Base-by-base conservation (phyloP, 2,113 vertebrate genomes). In the Corythaeola cristata region DNA sequence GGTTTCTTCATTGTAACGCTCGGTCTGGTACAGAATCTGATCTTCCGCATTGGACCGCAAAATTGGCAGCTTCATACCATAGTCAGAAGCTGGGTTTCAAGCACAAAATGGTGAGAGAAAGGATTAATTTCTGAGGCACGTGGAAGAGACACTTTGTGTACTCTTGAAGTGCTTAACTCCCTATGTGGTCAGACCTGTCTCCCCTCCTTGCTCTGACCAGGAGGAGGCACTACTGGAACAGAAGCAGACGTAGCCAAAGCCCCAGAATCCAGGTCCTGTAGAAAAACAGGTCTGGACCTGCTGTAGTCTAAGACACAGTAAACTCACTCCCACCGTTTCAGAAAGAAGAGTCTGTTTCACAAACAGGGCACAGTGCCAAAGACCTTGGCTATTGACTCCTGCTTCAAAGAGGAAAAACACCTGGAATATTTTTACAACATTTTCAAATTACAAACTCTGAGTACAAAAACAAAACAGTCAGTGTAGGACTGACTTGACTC, bases 1-100 rank as follows among this genome's bases (percentile, higher is more conserved):
- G 18, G 98, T 99, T 95, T 99, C 99, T 96, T 99, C 99, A 2
- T 99, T 99, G 98, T 99, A 99, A 72, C 99, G 98, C 94, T 99
- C 99, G 0, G 99, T 99, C 97, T 99, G 99, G 96, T 99, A 99
- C 11, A 99, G 98, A 76, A 99, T 97, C 98, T 99, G 99, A 96
- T 99, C 99, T 55, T 99, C 99, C 0, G 98, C 98, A 33, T 98
- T 99, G 95, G 99, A 99, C 52, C 99, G 98, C 89, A 99, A 97
- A 92, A 99, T 99, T 3, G 99, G 99, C 94, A 99, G 97, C 39
- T 99, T 99, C 98, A 99, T 98, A 24, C 99, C 99, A 15, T 99
- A 99, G 98, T 99, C 99, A 50, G 99, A 99, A 26, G 99, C 99
- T 99, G 75, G 3, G 74, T 89, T 85, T 78, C 5, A 67, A 58